These are phyloP conservation scores for Temnothorax longispinosus DNA, from an alignment of 1,140 invertebrate genomes.

Conservation along the genomic window DNA sequence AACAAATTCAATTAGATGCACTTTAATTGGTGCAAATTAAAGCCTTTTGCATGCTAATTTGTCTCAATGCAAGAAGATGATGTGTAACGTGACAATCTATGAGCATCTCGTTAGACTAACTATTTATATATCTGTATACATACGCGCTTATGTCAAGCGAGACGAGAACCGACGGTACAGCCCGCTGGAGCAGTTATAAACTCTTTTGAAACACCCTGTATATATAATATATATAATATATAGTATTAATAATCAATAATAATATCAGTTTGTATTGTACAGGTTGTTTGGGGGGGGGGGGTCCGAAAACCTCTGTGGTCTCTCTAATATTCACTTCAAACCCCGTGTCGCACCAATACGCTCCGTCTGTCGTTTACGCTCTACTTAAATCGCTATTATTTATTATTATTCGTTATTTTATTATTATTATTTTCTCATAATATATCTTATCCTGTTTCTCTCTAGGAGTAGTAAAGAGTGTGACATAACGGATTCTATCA, in stretches of 20 bases:
- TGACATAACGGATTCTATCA: conserved; percentile 74
- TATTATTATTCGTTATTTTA: conserved; percentile 29
- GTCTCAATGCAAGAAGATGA: neutral
- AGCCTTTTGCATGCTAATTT: neutral
- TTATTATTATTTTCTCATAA: conserved; percentile 73
- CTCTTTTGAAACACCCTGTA: conserved; percentile 84
- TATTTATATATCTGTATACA: neutral
- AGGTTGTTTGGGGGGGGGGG: conserved; percentile 74
- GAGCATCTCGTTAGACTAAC: neutral
- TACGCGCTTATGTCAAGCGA: neutral
- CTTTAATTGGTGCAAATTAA: neutral
- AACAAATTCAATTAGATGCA: conserved; percentile 1
- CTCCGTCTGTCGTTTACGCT: conserved; percentile 73
- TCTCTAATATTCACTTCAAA: conserved; percentile 77
- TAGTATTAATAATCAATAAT: conserved; percentile 83
- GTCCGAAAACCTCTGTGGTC: conserved; percentile 76
- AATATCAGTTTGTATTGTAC: conserved; percentile 85
- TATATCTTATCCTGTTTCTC: conserved; percentile 76
- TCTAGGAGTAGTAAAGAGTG: conserved; percentile 70
- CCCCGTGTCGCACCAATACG: conserved; percentile 75
- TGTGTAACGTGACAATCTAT: neutral
- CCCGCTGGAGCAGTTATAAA: conserved; percentile 78
- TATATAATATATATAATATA: conserved; percentile 79
- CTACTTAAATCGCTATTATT: conserved; percentile 68
- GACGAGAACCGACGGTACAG: conserved; percentile 64